Conservation (phyloP, 2,888 invertebrate genomes). For the Phragmatobia fuliginosa region DNA sequence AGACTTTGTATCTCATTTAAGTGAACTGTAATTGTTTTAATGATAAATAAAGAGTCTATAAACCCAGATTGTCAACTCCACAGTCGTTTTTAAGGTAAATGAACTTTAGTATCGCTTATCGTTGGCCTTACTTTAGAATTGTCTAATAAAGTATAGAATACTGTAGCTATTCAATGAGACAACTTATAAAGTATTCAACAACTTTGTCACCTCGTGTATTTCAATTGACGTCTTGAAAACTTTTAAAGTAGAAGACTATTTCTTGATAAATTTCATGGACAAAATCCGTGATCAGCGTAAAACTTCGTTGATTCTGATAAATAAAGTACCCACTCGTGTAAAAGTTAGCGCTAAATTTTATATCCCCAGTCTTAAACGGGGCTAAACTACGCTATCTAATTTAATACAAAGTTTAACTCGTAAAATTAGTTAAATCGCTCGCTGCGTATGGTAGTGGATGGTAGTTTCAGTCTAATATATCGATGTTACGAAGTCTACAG, state of each 20-base stretch:
- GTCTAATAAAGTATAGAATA: not conserved
- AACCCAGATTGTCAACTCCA: no score
- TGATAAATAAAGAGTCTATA: no score
- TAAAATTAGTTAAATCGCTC: slow-evolving; percentile 44
- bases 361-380: slow-evolving; percentile 30
- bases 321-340: slow-evolving; percentile 37
- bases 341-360: slow-evolving; percentile 46
- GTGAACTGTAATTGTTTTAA: no score
- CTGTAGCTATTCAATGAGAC: not conserved
- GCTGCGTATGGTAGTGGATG: slow-evolving; percentile 31
- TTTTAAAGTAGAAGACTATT: slow-evolving; percentile 3
- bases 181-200: not conserved
- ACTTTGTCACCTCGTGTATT: not conserved
- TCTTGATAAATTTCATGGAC: slow-evolving; percentile 10
- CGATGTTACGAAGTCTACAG: not conserved
- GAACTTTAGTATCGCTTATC: no score
- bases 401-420: slow-evolving; percentile 40
- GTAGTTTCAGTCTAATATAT: slow-evolving; percentile 31
- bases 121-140: no score
- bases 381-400: slow-evolving; percentile 34
- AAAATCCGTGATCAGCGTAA: slow-evolving; percentile 36
- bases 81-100: no score
- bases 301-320: slow-evolving; percentile 42
- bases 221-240: not conserved
- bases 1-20: no score